A percentile compares a stretch with the other conserved stretches of the same genome.
Conservation (phyloP, 2,888 invertebrate species). For the Synergus umbraculus region DNA sequence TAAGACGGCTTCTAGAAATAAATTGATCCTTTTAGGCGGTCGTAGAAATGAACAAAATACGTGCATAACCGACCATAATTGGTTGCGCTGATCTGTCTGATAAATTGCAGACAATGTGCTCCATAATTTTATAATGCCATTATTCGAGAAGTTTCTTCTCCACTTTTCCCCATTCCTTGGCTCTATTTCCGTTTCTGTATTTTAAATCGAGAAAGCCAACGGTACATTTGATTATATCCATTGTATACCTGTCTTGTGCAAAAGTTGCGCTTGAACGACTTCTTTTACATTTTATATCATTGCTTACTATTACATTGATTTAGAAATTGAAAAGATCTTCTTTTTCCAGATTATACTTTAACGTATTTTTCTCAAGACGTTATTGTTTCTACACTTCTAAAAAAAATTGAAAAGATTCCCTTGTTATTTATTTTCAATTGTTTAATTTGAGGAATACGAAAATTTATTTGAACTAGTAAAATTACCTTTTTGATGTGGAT, state of each 20-base stretch:
- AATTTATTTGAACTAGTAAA: neutral
- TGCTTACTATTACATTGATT: neutral
- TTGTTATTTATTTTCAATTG: neutral
- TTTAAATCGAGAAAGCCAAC: conserved; percentile 52
- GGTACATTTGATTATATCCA: conserved; percentile 47
- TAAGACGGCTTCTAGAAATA: conserved; percentile 44
- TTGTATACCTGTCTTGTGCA: conserved; percentile 57
- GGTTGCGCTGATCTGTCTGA: conserved; percentile 64
- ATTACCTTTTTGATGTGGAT: neutral
- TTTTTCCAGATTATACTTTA: neutral
- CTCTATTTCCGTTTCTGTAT: conserved; percentile 52
- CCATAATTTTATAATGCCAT: conserved; percentile 61
- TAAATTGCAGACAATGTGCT: conserved; percentile 70
- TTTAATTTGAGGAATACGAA: neutral
- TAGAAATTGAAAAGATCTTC: neutral
- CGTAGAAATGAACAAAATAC: conserved; percentile 46
- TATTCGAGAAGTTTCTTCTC: conserved; percentile 43
- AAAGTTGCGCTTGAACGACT: conserved; percentile 50
- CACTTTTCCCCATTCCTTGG: conserved; percentile 42
- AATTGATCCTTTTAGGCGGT: conserved; percentile 57
- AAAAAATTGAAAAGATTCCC: neutral
- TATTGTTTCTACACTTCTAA: neutral
- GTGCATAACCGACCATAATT: conserved; percentile 62
- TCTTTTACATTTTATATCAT: conserved; percentile 51
- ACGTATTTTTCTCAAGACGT: too few species aligned